Evolutionary conservation across 2,888 invertebrate species (phyloP).

Genomic region (Helicoverpa assulta): DNA sequence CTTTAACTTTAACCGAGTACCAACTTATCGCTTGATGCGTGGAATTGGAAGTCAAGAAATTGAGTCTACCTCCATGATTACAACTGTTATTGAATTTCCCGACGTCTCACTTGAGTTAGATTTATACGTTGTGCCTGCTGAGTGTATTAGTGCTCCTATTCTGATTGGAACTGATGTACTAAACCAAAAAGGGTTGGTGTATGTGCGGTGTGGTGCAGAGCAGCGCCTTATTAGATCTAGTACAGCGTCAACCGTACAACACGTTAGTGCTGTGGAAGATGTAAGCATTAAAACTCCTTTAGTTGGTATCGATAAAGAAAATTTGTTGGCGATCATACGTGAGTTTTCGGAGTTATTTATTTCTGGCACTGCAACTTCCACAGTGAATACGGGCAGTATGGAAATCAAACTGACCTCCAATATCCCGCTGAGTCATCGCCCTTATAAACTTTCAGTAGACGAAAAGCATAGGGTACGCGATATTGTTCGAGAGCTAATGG

Average conservation of each 20-base stretch:
- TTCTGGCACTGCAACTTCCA: neutral
- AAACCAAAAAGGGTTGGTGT: neutral
- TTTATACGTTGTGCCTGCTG: neutral
- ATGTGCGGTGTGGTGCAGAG: neutral
- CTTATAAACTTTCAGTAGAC: neutral
- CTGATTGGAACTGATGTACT: neutral
- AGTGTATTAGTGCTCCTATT: conserved; percentile 1
- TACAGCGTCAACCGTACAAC: neutral
- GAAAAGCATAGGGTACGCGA: conserved; percentile 7
- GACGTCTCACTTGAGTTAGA: neutral
- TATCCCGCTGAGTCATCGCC: neutral
- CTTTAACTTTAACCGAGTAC: neutral
- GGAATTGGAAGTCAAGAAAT: neutral
- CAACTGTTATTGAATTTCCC: neutral
- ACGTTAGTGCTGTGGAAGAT: neutral
- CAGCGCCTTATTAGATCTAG: neutral
- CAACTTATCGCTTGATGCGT: neutral
- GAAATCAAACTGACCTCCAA: neutral
- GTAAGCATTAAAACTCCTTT: neutral
- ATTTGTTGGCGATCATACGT: neutral
- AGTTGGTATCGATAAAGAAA: neutral
- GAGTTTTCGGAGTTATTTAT: neutral
- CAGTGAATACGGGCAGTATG: conserved; percentile 4
- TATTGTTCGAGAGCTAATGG: neutral
- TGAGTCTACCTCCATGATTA: neutral